Conservation (phyloP, 2,797 vertebrate species). For the Micromesistius poutassou region DNA sequence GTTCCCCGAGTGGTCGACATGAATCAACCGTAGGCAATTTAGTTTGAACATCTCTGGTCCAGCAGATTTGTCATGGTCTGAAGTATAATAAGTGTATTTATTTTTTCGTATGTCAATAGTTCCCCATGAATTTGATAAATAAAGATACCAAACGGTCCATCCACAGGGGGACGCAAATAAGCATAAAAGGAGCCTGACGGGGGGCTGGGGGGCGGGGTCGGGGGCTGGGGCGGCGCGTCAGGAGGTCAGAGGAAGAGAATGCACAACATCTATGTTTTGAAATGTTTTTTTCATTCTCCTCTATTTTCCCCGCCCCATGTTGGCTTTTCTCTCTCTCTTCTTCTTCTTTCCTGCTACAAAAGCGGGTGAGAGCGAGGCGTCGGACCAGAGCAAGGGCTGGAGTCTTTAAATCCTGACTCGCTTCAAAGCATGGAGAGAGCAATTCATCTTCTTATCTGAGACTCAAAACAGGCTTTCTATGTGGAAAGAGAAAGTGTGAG, state of each 20-base stretch:
- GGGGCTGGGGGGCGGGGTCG: not conserved
- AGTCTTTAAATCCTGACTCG: slow-evolving; percentile 82
- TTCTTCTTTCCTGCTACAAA: slow-evolving; percentile 73
- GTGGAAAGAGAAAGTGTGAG: slow-evolving; percentile 66
- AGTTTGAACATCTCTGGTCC: too few relatives aligned
- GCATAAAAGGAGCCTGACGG: not conserved
- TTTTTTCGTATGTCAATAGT: slow-evolving; percentile 48
- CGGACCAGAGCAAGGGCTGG: slow-evolving; percentile 71
- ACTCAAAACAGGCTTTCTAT: slow-evolving; percentile 82
- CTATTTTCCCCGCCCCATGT: not conserved
- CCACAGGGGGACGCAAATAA: slow-evolving; percentile 35
- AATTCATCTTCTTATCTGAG: slow-evolving; percentile 86
- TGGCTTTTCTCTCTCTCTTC: not conserved
- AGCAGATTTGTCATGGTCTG: too few relatives aligned
- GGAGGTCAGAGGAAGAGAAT: slow-evolving; percentile 58
- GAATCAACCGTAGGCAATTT: too few relatives aligned
- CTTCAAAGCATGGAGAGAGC: slow-evolving; percentile 80
- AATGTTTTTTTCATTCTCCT: slow-evolving; percentile 39
- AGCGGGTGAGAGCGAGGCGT: slow-evolving; percentile 67
- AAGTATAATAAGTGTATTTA: slow-evolving; percentile 1
- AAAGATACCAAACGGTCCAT: slow-evolving; percentile 18
- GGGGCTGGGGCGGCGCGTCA: slow-evolving; percentile 50
- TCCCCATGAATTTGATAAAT: slow-evolving; percentile 29
- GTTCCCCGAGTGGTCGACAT: too few relatives aligned
- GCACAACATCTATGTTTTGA: slow-evolving; percentile 74